Evolutionary conservation across 2,888 invertebrate species (phyloP).

Genomic region (Habroteleia sp.): DNA sequence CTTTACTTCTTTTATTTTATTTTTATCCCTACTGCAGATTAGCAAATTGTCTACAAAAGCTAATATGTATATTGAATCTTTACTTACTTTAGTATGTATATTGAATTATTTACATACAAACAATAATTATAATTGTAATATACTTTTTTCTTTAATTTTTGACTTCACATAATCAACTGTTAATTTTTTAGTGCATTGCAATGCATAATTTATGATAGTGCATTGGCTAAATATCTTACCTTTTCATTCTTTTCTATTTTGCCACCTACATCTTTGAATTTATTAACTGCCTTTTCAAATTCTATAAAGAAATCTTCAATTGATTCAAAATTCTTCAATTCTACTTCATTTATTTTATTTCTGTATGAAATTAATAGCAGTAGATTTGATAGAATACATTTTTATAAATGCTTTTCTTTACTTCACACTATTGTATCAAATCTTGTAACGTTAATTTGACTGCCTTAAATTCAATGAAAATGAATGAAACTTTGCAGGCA

Average conservation of each 20-base stretch:
- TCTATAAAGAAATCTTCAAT: constrained; percentile 62
- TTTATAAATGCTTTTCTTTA: too few species aligned
- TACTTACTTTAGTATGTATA: too few species aligned
- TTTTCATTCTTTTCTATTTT: constrained; percentile 63
- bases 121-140: constrained; percentile 3
- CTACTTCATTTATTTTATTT: constrained; percentile 57
- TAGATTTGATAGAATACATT: too few species aligned
- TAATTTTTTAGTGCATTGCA: too few species aligned
- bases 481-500: too few species aligned
- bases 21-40: constrained; percentile 22
- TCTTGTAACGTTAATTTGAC: too few species aligned
- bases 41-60: constrained; percentile 19
- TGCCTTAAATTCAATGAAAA: too few species aligned
- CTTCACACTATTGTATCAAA: too few species aligned
- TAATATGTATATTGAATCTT: not conserved
- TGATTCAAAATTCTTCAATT: too few species aligned
- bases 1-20: constrained; percentile 32
- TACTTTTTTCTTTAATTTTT: constrained; percentile 57
- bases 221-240: constrained; percentile 65
- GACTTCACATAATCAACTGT: constrained; percentile 68
- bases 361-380: too few species aligned
- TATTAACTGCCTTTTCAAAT: constrained; percentile 66
- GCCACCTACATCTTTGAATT: constrained; percentile 65
- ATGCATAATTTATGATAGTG: constrained; percentile 65
- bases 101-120: not conserved